These are phyloP conservation scores for Polydrusus tereticollis DNA, from an alignment of 2,888 invertebrate species.

Conservation along the genomic window DNA sequence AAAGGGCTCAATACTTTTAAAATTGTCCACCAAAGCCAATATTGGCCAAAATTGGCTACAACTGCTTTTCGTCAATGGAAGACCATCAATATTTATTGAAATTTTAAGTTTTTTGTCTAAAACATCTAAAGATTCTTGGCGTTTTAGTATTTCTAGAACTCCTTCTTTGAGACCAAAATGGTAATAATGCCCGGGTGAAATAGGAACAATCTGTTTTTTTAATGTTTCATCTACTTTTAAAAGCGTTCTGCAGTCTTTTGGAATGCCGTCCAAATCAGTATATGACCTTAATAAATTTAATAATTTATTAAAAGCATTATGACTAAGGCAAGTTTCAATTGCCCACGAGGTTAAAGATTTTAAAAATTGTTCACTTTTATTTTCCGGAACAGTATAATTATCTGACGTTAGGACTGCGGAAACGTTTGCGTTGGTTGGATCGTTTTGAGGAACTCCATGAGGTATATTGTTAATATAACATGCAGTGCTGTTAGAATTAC, in stretches of 20 bases:
- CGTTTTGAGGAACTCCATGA: too few species aligned
- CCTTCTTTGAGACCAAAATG: constrained; percentile 22
- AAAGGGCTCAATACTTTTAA: background rate
- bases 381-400: too few species aligned
- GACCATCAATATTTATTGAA: constrained; percentile 42
- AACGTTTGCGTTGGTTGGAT: too few species aligned
- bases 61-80: constrained; percentile 46
- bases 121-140: background rate
- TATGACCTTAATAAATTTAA: background rate
- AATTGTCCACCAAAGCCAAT: constrained; percentile 44
- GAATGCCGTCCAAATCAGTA: background rate
- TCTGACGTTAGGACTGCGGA: too few species aligned
- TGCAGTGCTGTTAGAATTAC: too few species aligned
- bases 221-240: background rate
- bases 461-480: too few species aligned
- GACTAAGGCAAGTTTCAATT: background rate
- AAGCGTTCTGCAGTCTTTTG: background rate
- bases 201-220: background rate
- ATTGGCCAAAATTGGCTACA: constrained; percentile 44
- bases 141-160: constrained; percentile 1
- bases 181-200: constrained; percentile 18
- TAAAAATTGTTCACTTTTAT: background rate
- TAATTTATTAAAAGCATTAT: background rate
- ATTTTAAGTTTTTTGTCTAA: constrained; percentile 18
- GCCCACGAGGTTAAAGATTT: background rate